Base-by-base conservation (phyloP, 2,888 invertebrate species). In the Dasypogon diadema region DNA sequence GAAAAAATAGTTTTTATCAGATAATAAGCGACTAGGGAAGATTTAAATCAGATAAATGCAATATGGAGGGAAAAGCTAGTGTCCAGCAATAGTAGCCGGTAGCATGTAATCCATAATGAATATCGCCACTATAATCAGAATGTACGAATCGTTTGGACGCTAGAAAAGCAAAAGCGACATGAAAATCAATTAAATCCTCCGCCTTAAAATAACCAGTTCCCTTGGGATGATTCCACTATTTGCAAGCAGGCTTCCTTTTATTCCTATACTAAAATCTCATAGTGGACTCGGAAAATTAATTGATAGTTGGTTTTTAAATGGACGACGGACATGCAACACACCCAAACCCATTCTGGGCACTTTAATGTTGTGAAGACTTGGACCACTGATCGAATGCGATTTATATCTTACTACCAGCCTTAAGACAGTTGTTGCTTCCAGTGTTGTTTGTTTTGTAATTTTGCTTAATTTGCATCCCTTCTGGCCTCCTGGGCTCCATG, bases 401-500 rank as follows among this genome's bases (percentile, higher is more conserved):
- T 65, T 48, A 24, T 14, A 22, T 24, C 16, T 16, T 22, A 60
- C 60, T 60, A 37, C 58, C 34, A 14, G 48, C 48, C 46, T 48
- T 65, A 22, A 24, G 16, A 24, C 46, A 65, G 48, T 48, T 14
- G 24, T 24, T 14, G 6, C 21, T 65, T 22, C 22, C 4, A 46
- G 24, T 65, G 46, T 46, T 65, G 65, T 65, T 65, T 65, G 16
- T 42, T 65, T 65, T 65, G 65, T 46, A 22, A 65, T 65, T 65
- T 65, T 65, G 24, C 65, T 65, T 65, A 65, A 65, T 65, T 65
- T 65, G 65, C 65, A 65, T 65, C 48, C 65, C 48, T 63, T 46
- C 48, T 24, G 26, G 24, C 5, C 22, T 26, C 24, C 24, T 21
- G n/a, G 24, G 24, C 24, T 21, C 26, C n/a, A 18, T 22, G 56